A percentile compares a stretch with the other conserved stretches of the same genome.
phyloP scores from a whole-genome alignment of 2,113 vertebrate species.

The Glareola pratincola region DNA sequence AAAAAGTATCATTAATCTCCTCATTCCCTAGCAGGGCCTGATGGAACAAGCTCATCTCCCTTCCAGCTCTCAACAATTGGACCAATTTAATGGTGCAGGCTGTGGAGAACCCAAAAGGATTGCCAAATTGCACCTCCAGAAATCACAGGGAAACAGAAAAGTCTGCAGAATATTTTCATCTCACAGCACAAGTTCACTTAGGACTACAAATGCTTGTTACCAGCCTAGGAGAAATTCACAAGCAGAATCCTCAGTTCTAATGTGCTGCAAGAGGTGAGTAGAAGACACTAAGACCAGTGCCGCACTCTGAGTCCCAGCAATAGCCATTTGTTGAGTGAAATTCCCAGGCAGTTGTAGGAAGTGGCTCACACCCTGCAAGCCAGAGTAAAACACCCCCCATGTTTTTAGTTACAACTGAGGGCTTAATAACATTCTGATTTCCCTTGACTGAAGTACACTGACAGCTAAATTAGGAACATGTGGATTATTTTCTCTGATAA shows the following conservation, averaged over 20 bases:
- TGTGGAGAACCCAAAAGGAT: neutral
- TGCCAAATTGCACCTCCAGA: neutral
- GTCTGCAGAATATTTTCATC: neutral
- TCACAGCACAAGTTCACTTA: neutral
- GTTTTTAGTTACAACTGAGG: neutral
- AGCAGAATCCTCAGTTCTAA: neutral
- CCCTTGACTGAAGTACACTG: neutral
- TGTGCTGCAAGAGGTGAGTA: neutral
- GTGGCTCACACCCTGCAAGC: rapidly evolving
- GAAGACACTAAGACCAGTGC: neutral
- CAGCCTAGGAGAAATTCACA: neutral
- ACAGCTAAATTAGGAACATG: neutral
- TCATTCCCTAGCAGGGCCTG: neutral
- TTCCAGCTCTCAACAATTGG: neutral
- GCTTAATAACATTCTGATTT: neutral
- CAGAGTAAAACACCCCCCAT: neutral
- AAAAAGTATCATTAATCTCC: neutral
- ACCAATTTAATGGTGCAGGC: neutral
- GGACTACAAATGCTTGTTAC: neutral
- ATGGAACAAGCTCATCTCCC: neutral
- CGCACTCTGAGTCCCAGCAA: neutral
- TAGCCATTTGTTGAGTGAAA: neutral
- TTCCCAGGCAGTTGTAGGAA: neutral
- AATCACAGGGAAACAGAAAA: neutral
- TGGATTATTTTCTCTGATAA: neutral